These are phyloP conservation scores for Drosophila tristis DNA, from an alignment of 1,140 invertebrate species.

Conservation along the genomic window DNA sequence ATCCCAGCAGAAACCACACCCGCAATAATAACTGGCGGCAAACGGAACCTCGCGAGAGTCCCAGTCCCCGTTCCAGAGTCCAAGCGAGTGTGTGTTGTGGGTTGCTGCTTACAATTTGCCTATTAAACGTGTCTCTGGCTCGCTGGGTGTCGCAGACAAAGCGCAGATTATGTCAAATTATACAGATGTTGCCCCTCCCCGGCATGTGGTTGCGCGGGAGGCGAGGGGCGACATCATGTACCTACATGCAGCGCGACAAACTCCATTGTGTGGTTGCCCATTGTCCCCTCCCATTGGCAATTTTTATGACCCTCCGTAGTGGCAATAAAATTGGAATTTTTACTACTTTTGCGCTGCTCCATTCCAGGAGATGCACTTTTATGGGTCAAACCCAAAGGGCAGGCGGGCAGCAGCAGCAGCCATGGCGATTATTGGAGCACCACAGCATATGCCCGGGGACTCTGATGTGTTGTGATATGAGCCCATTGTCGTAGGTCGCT, in stretches of 20 bases:
- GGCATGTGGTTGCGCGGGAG: neutral
- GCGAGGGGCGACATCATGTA: neutral
- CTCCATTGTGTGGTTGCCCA: conserved; percentile 32
- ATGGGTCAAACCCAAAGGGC: conserved; percentile 50
- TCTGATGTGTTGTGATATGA: conserved; percentile 6
- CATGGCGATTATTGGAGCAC: conserved; percentile 54
- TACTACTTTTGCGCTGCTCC: conserved; percentile 33
- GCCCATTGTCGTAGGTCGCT: conserved; percentile 43
- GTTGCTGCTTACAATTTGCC: conserved; percentile 31
- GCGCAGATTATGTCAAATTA: conserved; percentile 80
- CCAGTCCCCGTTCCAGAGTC: no score
- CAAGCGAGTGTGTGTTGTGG: neutral
- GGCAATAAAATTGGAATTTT: conserved; percentile 54
- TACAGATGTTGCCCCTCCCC: conserved; percentile 63
- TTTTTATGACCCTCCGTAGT: conserved; percentile 54
- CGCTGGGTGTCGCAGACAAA: conserved; percentile 57
- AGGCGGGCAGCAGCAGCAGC: neutral
- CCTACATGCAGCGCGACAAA: neutral
- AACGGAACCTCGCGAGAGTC: conserved; percentile 18
- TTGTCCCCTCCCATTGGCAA: conserved; percentile 62
- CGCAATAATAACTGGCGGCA: conserved; percentile 28
- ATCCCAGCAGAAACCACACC: conserved; percentile 37
- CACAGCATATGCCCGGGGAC: conserved; percentile 47
- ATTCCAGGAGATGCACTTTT: conserved; percentile 39
- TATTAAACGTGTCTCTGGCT: conserved; percentile 45